Evolutionary conservation across 2,888 invertebrate genomes (phyloP), one percentile per base, ranked within the genome.

Genomic region (Dryocosmus kuriphilus): DNA sequence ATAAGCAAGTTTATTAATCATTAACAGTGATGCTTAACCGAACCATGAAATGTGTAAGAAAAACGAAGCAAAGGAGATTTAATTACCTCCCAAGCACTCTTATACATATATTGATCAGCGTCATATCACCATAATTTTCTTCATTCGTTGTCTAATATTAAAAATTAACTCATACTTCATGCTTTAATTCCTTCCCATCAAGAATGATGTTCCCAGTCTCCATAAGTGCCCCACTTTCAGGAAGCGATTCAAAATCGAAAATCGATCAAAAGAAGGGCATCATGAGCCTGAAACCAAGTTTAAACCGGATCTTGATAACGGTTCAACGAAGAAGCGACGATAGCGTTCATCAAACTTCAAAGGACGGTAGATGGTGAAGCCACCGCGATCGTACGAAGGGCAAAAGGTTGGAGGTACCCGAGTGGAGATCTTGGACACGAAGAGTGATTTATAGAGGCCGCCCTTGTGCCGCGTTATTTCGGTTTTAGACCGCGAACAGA

Each of bases 361-460:
- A 83, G 81, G 79, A 83, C 67, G 67, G 67, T 67, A 67, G 67
- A 67, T 67, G 80, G 79, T 79, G 80, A 83, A 77, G 77, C 81
- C 80, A 79, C 80, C 80, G 77, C 76, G 81, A 76, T 79, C 79
- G 78, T 81, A 79, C 63, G 78, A 81, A 79, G 81, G 84, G 82
- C 81, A 80, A 80, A 81, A 82, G 79, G 83, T 81, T 80, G 80
- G 75, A 78, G 74, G 74, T 77, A 80, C 80, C 74, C 77, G 78
- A 79, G 81, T 77, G 74, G 77, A 82, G 82, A 84, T 83, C 84
- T 74, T 80, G 81, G 74, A 78, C 75, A 76, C 60, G 75, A 77
- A 75, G 82, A 84, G 84, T 86, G 87, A 86, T 87, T 87, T 86
- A 85, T 85, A 83, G 85, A 81, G 82, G 80, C 80, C 82, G 81